Conservation (phyloP, 2,797 vertebrate species). For the Cynopterus sphinx region DNA sequence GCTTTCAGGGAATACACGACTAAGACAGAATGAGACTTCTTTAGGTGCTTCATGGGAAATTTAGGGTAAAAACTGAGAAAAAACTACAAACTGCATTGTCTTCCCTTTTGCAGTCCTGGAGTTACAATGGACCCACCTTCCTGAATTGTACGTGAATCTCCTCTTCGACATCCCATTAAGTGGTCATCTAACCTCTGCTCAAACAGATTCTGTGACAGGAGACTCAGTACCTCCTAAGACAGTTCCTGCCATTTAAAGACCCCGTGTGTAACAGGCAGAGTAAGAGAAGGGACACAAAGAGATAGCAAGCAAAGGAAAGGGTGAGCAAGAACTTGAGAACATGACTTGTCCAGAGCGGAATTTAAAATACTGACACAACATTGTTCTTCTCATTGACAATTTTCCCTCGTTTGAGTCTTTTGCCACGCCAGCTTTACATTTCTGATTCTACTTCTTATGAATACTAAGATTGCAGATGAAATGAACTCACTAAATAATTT, state of each 20-base stretch:
- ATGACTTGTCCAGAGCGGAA: not conserved
- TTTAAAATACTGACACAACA: not conserved
- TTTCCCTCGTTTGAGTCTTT: not conserved
- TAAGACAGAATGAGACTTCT: not conserved
- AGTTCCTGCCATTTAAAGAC: not conserved
- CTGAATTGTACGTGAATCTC: not conserved
- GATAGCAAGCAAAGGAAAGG: not conserved
- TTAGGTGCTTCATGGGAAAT: not conserved
- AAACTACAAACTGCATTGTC: not conserved
- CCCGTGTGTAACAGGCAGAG: not conserved
- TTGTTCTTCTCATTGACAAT: not conserved
- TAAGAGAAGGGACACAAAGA: not conserved
- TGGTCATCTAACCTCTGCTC: not conserved
- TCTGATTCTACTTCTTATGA: not conserved
- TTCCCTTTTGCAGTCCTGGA: not conserved
- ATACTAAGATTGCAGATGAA: not conserved
- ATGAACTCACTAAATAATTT: not conserved
- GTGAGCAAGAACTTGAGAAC: not conserved
- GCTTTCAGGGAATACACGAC: not conserved
- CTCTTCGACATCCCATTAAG: not conserved
- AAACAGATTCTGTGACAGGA: not conserved
- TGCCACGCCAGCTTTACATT: not conserved
- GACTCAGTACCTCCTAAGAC: not conserved
- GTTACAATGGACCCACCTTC: not conserved
- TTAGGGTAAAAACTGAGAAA: not conserved